Conservation (phyloP, 2,113 vertebrate species). For the Ranitomeya imitator region DNA sequence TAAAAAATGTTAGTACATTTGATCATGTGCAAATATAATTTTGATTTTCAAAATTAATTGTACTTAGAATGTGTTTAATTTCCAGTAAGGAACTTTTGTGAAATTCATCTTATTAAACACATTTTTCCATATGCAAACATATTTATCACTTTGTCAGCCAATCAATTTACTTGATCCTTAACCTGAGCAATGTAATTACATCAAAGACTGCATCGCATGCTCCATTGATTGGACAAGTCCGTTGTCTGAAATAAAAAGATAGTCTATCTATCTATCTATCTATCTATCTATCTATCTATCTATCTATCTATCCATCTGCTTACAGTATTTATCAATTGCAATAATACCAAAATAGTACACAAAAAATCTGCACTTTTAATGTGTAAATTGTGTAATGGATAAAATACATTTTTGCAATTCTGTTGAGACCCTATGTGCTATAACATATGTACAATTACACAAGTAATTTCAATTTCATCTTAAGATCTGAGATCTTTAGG, state of each 20-base stretch:
- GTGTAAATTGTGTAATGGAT: too few species aligned
- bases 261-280: not conserved
- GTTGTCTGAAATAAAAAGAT: not conserved
- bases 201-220: conserved; percentile 32
- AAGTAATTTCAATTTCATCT: too few species aligned
- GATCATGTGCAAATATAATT: too few species aligned
- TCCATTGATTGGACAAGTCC: conserved; percentile 14
- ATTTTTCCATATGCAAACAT: not conserved
- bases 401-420: too few species aligned
- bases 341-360: not conserved
- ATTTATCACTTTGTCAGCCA: conserved; percentile 47
- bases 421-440: too few species aligned
- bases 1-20: too few species aligned
- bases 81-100: not conserved
- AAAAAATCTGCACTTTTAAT: too few species aligned
- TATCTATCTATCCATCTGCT: not conserved
- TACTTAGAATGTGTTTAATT: not conserved
- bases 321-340: too few species aligned
- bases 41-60: too few species aligned
- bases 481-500: too few species aligned
- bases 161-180: conserved; percentile 49
- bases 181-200: conserved; percentile 37
- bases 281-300: conserved; percentile 27
- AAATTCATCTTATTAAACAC: conserved; percentile 5
- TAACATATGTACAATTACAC: too few species aligned